These are phyloP conservation scores for Triplophysa tibetana DNA, from an alignment of 2,113 vertebrate genomes.

Conservation along the genomic window DNA sequence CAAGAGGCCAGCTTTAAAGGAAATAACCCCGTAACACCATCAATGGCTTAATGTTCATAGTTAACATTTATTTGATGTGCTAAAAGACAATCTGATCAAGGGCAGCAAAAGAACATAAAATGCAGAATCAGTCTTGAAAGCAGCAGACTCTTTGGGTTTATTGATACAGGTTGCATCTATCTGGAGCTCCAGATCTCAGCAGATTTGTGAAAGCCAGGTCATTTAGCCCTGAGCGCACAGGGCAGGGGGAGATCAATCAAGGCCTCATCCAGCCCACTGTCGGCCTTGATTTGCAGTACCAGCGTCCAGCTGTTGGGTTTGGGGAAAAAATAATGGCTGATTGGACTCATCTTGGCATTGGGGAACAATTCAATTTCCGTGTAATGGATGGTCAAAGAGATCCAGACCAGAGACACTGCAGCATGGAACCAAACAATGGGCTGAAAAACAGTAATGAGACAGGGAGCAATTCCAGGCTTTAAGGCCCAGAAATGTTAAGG, in stretches of 20 bases:
- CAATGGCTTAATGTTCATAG: slow-evolving; percentile 1
- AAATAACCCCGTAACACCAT: not conserved
- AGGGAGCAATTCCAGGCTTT: slow-evolving; percentile 29
- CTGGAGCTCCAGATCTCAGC: slow-evolving; percentile 54
- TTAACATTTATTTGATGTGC: slow-evolving; percentile 11
- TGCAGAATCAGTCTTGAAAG: slow-evolving; percentile 28
- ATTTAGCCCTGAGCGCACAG: slow-evolving; percentile 55
- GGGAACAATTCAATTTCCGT: slow-evolving; percentile 71
- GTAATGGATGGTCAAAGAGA: slow-evolving; percentile 66
- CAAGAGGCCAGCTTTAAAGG: slow-evolving; percentile 22
- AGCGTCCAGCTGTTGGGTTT: slow-evolving; percentile 65
- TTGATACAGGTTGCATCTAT: not conserved
- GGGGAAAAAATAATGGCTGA: slow-evolving; percentile 63
- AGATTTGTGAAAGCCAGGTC: slow-evolving; percentile 55
- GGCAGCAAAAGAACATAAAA: slow-evolving; percentile 7
- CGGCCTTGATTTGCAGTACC: slow-evolving; percentile 62
- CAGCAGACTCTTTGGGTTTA: slow-evolving; percentile 36
- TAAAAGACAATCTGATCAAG: slow-evolving; percentile 17
- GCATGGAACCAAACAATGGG: slow-evolving; percentile 37
- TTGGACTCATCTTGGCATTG: slow-evolving; percentile 64
- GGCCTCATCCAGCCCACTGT: slow-evolving; percentile 55
- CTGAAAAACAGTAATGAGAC: slow-evolving; percentile 38
- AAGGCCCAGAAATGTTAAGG: slow-evolving; percentile 29
- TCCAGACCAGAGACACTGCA: slow-evolving; percentile 55
- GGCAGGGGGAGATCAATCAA: slow-evolving; percentile 66